phyloP scores from a whole-genome alignment of 2,797 vertebrate genomes.

The Odontamblyopus rebecca region DNA sequence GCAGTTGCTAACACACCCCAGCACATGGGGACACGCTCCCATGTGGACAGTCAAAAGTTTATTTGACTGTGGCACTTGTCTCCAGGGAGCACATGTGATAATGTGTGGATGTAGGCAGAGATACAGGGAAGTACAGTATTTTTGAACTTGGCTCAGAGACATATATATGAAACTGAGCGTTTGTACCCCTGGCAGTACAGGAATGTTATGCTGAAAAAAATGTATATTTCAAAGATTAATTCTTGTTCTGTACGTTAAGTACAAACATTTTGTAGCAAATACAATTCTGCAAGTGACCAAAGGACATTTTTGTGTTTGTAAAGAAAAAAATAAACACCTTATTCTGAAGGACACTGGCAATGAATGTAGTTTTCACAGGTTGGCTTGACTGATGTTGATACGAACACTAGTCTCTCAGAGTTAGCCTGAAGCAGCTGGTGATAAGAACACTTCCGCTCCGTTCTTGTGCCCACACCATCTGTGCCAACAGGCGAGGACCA shows the following conservation, averaged over 20 bases:
- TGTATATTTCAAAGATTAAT: no score
- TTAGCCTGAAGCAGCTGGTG: slow-evolving; percentile 69
- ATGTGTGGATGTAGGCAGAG: neutral
- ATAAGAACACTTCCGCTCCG: slow-evolving; percentile 66
- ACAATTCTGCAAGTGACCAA: no score
- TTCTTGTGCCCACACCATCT: slow-evolving; percentile 65
- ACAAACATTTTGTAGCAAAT: neutral
- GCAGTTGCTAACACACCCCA: slow-evolving; percentile 5
- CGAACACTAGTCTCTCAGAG: slow-evolving; percentile 43
- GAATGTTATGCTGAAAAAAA: no score
- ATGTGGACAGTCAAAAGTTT: neutral
- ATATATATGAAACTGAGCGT: neutral
- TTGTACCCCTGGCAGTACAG: neutral
- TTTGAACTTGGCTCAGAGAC: neutral
- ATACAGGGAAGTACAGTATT: neutral
- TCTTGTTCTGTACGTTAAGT: neutral
- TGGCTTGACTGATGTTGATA: slow-evolving; percentile 65
- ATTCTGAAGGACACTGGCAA: slow-evolving; percentile 22
- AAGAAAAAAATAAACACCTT: neutral
- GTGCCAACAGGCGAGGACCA: slow-evolving; percentile 60
- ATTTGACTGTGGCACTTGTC: slow-evolving; percentile 9
- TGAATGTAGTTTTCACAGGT: slow-evolving; percentile 49
- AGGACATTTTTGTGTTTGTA: neutral
- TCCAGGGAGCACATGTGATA: neutral
- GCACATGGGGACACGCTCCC: slow-evolving; percentile 29